Conservation (phyloP, 2,797 vertebrate species). For the Erpetoichthys calabaricus region DNA sequence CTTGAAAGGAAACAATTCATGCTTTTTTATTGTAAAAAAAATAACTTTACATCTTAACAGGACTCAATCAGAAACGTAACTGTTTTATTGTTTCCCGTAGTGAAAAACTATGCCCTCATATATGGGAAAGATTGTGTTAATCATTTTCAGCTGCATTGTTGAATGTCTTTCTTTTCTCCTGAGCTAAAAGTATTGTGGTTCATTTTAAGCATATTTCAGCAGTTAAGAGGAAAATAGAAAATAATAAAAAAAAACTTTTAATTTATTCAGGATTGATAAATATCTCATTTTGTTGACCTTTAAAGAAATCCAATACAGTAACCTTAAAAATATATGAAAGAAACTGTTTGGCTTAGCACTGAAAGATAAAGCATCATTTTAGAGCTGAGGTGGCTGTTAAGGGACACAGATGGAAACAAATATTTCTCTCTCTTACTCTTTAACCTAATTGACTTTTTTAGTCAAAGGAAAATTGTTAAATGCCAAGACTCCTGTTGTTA, state of each 20-base stretch:
- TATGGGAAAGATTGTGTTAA: conserved; percentile 5
- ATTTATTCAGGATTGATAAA: conserved; percentile 22
- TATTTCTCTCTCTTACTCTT: neutral
- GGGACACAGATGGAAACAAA: neutral
- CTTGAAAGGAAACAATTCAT: no score
- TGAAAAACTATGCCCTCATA: no score
- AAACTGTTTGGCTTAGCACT: conserved; percentile 2
- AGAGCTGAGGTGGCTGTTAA: neutral
- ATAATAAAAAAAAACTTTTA: conserved; percentile 13
- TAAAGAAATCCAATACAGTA: conserved; percentile 10
- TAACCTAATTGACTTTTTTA: neutral
- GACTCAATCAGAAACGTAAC: no score
- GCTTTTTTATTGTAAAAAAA: no score
- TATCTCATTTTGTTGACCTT: conserved; percentile 24
- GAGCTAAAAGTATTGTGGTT: conserved; percentile 15
- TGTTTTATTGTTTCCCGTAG: no score
- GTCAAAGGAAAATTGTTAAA: conserved; percentile 23
- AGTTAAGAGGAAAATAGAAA: conserved; percentile 14
- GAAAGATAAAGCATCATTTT: conserved; percentile 11
- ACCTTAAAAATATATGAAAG: conserved; percentile 14
- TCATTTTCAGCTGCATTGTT: conserved; percentile 11
- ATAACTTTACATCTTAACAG: no score
- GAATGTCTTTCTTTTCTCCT: conserved; percentile 12
- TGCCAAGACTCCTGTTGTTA: conserved; percentile 37
- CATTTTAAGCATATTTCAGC: conserved; percentile 12